Evolutionary conservation across 2,888 invertebrate species (phyloP).

Genomic region (Melipona bicolor): DNA sequence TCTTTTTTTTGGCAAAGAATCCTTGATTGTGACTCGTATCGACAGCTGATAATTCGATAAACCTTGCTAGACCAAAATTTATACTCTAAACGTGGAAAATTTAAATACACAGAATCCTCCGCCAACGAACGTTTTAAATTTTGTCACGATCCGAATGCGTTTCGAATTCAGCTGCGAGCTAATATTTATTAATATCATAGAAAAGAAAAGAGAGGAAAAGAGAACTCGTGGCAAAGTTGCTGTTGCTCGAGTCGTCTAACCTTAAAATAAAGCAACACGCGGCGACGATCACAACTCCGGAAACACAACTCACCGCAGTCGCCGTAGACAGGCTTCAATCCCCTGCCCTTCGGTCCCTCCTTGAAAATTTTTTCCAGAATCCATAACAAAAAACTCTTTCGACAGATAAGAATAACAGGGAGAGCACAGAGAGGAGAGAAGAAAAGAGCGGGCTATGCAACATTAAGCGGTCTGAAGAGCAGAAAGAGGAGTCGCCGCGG

Average conservation of each 20-base stretch:
- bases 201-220: too few species aligned
- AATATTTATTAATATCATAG: too few species aligned
- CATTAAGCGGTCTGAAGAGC: constrained; percentile 28
- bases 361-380: constrained; percentile 7
- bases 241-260: background rate
- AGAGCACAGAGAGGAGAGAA: background rate
- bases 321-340: too few species aligned
- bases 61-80: constrained; percentile 10
- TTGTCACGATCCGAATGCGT: background rate
- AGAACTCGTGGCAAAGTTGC: too few species aligned
- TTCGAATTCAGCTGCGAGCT: too few species aligned
- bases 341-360: too few species aligned
- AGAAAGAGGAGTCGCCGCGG: background rate
- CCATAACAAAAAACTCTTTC: background rate
- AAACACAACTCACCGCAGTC: background rate
- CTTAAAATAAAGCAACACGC: background rate
- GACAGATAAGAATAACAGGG: constrained; percentile 23
- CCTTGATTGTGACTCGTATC: background rate
- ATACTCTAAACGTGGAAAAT: background rate
- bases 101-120: background rate
- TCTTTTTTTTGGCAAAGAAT: background rate
- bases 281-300: background rate
- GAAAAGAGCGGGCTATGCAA: constrained; percentile 4
- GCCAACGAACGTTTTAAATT: background rate
- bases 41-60: constrained; percentile 34